Evolutionary conservation across 1,140 invertebrate species (phyloP), one percentile per base, ranked within the genome.

Genomic region (Cataglyphis hispanica): DNA sequence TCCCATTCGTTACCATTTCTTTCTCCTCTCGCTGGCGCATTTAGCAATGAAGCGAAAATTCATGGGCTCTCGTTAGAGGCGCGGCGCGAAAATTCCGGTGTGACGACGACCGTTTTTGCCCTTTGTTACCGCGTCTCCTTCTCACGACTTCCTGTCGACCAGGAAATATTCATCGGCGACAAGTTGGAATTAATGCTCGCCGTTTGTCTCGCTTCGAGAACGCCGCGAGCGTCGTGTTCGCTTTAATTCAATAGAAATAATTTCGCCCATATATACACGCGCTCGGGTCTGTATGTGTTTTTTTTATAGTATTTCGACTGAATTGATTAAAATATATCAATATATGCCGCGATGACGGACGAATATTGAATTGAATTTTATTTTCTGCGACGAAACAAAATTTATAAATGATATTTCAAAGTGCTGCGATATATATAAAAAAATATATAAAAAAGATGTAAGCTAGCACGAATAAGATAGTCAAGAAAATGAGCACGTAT

Each of bases 11-110:
- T 80, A 19, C 56, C 50, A n/a, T 50, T 85, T 76, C 43, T 66
- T 87, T 66, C 50, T 50, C 16, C n/a, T 34, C 25, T 53, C 10
- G 61, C 53, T 58, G 43, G 53, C 69, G 72, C 77, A 58, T 81
- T 80, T 64, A 50, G 58, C 77, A 40, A 60, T 50, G 84, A 86
- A 69, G 56, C 40, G 69, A 69, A 81, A 84, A 88, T 88, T 86
- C 70, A 81, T 67, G 69, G 66, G 19, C 50, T 78, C 80, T 85
- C 80, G 40, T 74, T 87, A 78, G 64, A 85, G 78, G 53, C 56
- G 50, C 22, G n/a, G 13, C 31, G 50, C 27, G 56, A 85, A 78
- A 72, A 75, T 58, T 69, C 46, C 27, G 16, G 4, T 50, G 4
- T 43, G 31, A 37, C 66, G 13, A 11, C 25, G 53, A 31, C 16